phyloP scores from a whole-genome alignment of 1,140 invertebrate genomes.

The Heliconius melpomene region DNA sequence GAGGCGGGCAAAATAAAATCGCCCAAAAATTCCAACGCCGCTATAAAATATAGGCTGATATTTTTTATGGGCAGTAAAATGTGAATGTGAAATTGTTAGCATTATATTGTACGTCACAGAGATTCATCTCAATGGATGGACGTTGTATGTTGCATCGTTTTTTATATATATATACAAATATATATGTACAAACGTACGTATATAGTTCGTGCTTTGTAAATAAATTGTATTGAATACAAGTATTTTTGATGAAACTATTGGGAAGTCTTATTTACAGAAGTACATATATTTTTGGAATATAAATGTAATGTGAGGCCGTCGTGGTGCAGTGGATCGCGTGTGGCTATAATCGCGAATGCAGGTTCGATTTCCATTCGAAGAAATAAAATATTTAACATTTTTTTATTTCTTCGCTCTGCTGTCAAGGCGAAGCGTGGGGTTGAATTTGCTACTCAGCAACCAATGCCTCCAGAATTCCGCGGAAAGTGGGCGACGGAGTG shows the following conservation, averaged over 20 bases:
- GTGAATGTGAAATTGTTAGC: constrained; percentile 56
- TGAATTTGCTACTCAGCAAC: too few relatives aligned
- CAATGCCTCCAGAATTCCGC: too few relatives aligned
- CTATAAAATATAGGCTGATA: constrained; percentile 57
- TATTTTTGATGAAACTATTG: background rate
- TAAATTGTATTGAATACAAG: background rate
- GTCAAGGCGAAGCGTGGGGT: too few relatives aligned
- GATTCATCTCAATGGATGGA: constrained; percentile 43
- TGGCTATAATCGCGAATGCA: too few relatives aligned
- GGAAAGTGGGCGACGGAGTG: too few relatives aligned
- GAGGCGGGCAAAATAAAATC: constrained; percentile 50
- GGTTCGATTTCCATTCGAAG: too few relatives aligned
- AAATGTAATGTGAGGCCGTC: too few relatives aligned
- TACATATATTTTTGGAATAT: background rate
- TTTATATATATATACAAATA: background rate
- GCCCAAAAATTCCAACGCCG: constrained; percentile 43
- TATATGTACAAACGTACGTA: background rate
- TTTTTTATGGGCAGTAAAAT: constrained; percentile 66
- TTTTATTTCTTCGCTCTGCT: too few relatives aligned
- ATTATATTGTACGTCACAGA: constrained; percentile 44
- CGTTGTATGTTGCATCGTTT: constrained; percentile 1
- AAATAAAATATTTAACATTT: too few relatives aligned
- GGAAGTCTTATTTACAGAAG: background rate
- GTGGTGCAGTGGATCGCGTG: too few relatives aligned
- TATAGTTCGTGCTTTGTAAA: background rate